Conservation (phyloP, 2,113 vertebrate species). For the Camarhynchus parvulus region DNA sequence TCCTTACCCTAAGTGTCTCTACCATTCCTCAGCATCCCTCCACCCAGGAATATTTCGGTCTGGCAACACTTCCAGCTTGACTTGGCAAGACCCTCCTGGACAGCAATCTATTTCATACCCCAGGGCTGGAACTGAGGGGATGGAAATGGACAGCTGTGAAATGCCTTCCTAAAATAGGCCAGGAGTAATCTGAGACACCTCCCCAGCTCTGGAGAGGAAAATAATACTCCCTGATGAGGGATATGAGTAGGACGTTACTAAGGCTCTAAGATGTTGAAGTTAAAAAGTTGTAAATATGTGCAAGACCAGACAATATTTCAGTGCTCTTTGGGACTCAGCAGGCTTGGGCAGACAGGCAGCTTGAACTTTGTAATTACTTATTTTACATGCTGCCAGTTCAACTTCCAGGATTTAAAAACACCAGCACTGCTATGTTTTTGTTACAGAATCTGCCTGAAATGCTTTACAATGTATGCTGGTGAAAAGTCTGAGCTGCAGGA, state of each 20-base stretch:
- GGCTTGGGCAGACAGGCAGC: background rate
- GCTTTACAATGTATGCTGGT: background rate
- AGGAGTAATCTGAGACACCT: background rate
- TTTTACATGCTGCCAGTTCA: background rate
- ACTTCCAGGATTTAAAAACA: background rate
- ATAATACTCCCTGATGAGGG: background rate
- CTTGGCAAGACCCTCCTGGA: background rate
- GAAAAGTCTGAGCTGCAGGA: background rate
- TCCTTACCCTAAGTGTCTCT: background rate
- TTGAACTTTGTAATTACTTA: background rate
- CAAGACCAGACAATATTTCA: background rate
- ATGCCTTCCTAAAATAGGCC: background rate
- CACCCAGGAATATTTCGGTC: background rate
- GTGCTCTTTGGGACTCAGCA: background rate
- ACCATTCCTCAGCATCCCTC: background rate
- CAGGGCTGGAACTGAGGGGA: background rate
- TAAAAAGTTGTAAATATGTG: background rate
- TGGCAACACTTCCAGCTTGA: background rate
- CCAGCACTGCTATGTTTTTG: background rate
- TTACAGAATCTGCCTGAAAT: background rate
- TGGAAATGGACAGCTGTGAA: background rate
- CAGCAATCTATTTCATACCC: background rate
- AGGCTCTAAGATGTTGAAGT: background rate
- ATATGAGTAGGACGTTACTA: background rate
- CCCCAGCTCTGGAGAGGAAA: background rate